Base-by-base conservation (phyloP, 2,113 vertebrate genomes). In the Poecile atricapillus region DNA sequence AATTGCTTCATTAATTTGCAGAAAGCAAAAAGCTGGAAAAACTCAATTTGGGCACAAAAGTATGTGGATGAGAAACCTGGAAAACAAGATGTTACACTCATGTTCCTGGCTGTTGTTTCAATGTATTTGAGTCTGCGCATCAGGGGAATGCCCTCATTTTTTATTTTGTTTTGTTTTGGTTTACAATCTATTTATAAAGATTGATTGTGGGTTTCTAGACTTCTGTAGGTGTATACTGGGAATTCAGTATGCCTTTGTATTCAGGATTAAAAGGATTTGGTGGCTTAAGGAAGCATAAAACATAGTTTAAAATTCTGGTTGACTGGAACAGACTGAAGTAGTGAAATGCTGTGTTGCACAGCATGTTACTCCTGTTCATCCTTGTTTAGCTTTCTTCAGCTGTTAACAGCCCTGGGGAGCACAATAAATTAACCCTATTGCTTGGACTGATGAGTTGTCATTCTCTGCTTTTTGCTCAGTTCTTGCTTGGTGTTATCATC, bases 341-440 rank as follows among this genome's bases (percentile, higher is more conserved):
- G 93, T 97, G 97, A 97, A 39, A 97, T 97, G 67, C 68, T 73
- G 93, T 83, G 94, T 70, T 39, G 39, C 63, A 77, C 83, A 94
- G 58, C 18, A 11, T 87, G 70, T 60, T 94, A 73, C 80, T 89
- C 49, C 93, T 92, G 62, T 80, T 97, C 79, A 81, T n/a, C 83
- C 87, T 91, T 93, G 73, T 84, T 96, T 82, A 96, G 31, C 44
- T 94, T 97, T 87, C 76, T 83, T 95, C 85, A 95, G 78, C 83
- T 85, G 59, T 96, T 76, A 55, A n/a, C 74, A 62, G 91, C 85
- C 96, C 81, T 90, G 67, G 92, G 64, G 82, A 93, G 77, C 44
- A 85, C 49, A 96, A 93, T 95, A 93, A 96, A 92, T 75, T 9
- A 87, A 89, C 21, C 18, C 12, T 76, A 6, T 28, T 90, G 33